Evolutionary conservation across 2,113 vertebrate genomes (phyloP), one percentile per base, ranked within the genome.

Genomic region (Capreolus pygargus): DNA sequence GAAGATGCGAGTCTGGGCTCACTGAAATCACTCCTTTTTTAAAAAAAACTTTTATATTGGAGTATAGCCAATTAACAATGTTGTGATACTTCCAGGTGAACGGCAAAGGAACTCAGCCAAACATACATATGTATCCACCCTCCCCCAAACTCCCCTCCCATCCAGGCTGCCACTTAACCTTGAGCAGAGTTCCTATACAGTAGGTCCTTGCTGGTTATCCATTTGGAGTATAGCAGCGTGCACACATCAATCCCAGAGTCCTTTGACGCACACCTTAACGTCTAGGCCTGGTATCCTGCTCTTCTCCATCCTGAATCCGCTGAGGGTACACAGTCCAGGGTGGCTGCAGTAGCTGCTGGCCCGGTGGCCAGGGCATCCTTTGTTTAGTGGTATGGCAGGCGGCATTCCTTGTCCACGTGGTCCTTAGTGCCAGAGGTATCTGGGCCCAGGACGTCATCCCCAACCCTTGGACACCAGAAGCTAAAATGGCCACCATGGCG

Each of bases 401-500:
- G 0, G 30, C 78, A 21, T 52, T 81, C 45, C 33, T 33, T 21
- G 78, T 33, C 45, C 47, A 52, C 5, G 5, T 0, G 2, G 43
- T 25, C 84, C 57, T 86, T 50, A 78, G 61, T 83, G 52, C 21
- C 15, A 4, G 27, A 19, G 3, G 15, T 7, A 9, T 19, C 70
- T 0, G 0, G 33, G 47, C 6, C 45, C 55, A 45, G 33, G 70
- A 15, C 21, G 8, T 36, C 28, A 67, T 17, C 28, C 23, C n/a
- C 33, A 28, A 12, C 50, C 28, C 70, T 17, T 86, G 67, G 21
- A 39, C 17, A 4, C n/a, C 33, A 6, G 19, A 39, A 39, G 27
- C 39, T 54, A 36, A 78, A n/a, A 19, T 36, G 93, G 15, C 43
- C 47, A 8, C 9, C 0, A 1, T 0, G 2, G 19, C 4, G 19